Evolutionary conservation across 2,113 vertebrate species (phyloP), one percentile per base, ranked within the genome.

Genomic region (Loxodonta africana): DNA sequence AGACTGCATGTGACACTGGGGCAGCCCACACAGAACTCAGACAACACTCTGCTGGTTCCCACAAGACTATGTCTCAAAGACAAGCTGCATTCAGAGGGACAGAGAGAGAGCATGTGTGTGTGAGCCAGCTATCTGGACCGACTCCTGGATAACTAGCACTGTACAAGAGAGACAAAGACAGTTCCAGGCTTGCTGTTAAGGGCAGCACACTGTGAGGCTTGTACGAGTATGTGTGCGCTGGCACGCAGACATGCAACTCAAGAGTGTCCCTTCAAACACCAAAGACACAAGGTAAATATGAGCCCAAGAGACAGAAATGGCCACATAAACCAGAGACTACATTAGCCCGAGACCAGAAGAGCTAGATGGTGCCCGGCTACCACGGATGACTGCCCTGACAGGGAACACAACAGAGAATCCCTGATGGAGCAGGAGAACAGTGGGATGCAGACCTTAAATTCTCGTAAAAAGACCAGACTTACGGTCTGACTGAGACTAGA

Each of bases 221-320:
- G 5, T 3, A 20, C 46, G 26, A 14, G 12, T 73, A 28, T 71
- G 73, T 6, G 6, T n/a, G 67, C 30, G 17, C 21, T 23, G 37
- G 1, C 33, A 30, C 10, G 23, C 2, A 1, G 10, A 1, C 2
- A 2, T 8, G 23, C 6, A 41, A 8, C 44, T 78, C 33, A 48
- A 6, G 0, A 5, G 1, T 23, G 6, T 9, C 12, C 18, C 86
- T 93, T n/a, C 81, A 86, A 37, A 37, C 37, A 37, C 37, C 37
- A 37, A 37, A 37, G 37, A 37, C 37, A 37, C 37, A 37, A 37
- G 37, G 37, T 37, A 37, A 37, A 37, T 37, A 37, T 37, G 37
- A 37, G 37, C 37, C 37, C 37, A 37, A 37, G 37, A 37, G 37
- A 37, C 37, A 37, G 37, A 37, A 37, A 37, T 37, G 37, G 37